Evolutionary conservation across 37 sponge, comb jelly and placozoan species (phyloP), one percentile per base, ranked within the genome.

Genomic region (Spongia lamella): DNA sequence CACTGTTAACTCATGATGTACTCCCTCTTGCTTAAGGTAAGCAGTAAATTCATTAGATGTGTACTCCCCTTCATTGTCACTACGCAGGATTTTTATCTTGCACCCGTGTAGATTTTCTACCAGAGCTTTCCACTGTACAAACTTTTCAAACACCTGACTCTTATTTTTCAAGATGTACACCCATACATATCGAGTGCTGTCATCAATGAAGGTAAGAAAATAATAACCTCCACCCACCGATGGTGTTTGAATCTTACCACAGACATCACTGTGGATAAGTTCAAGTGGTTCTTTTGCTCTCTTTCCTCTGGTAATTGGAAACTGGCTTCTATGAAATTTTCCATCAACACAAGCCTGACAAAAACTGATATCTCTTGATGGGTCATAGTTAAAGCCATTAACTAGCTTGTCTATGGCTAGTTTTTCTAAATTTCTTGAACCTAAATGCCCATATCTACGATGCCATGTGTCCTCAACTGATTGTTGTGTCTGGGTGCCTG

Each of bases 61-160:
- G 62, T 35, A 66, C 30, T 77, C 78, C 20, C 78, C 78, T 26
- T 62, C 61, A 16, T 49, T 34, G 21, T 74, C 75, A 20, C 43
- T 74, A 9, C 61, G 75, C 31, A 74, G 26, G 36, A 27, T 21
- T 43, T 74, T 74, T 21, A 74, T 7, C 6, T 43, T 58, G 31
- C 30, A n/a, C 38, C 75, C 75, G 38, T 33, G 22, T 19, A 20
- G 9, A 3, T 74, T 74, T 49, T 74, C 43, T 1, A 77, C 78
- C 17, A 50, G 37, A 21, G 53, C 54, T 77, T 66, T 77, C 78
- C 78, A 77, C 33, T 77, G 37, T 43, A n/a, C 63, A 77, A 50
- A 22, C 16, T 30, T 65, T 36, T n/a, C 38, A 77, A 6, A 77
- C 53, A 16, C 38, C 54, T 20, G 7, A 36, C 67, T 77, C 65